phyloP scores from a whole-genome alignment of 2,797 vertebrate genomes.

The Coracias cyanogaster region DNA sequence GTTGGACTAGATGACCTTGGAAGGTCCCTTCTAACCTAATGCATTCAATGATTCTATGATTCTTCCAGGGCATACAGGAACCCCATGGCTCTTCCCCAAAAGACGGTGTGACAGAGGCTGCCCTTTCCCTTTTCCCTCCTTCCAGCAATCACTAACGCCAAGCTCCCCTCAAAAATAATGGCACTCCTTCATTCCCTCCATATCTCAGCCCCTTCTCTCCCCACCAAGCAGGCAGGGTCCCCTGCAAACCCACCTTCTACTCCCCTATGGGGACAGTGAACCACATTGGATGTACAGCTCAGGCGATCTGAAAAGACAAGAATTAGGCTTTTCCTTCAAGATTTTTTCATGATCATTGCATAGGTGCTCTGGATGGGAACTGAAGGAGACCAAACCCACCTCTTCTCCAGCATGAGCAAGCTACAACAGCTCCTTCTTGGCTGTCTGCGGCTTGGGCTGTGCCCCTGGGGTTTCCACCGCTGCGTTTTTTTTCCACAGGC shows the following conservation, averaged over 20 bases:
- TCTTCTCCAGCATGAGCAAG: background rate
- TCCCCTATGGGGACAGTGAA: background rate
- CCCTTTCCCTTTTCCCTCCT: background rate
- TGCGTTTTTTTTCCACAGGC: background rate
- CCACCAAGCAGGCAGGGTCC: rapidly evolving
- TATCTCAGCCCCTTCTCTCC: background rate
- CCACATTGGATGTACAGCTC: background rate
- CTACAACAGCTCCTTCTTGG: background rate
- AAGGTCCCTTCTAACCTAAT: too few relatives aligned
- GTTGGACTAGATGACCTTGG: too few relatives aligned
- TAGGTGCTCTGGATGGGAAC: background rate
- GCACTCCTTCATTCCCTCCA: background rate
- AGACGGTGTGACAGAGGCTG: background rate
- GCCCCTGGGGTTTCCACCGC: background rate
- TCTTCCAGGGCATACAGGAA: background rate
- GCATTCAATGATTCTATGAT: too few relatives aligned
- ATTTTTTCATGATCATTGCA: background rate
- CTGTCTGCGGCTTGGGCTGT: background rate
- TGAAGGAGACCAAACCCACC: background rate
- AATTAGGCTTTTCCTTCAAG: background rate
- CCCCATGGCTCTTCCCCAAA: background rate
- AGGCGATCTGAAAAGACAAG: background rate
- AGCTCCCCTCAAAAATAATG: background rate
- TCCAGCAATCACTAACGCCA: background rate
- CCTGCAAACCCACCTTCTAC: background rate